These are phyloP conservation scores for Callinectes sapidus DNA, from an alignment of 2,888 invertebrate genomes.

Conservation along the genomic window DNA sequence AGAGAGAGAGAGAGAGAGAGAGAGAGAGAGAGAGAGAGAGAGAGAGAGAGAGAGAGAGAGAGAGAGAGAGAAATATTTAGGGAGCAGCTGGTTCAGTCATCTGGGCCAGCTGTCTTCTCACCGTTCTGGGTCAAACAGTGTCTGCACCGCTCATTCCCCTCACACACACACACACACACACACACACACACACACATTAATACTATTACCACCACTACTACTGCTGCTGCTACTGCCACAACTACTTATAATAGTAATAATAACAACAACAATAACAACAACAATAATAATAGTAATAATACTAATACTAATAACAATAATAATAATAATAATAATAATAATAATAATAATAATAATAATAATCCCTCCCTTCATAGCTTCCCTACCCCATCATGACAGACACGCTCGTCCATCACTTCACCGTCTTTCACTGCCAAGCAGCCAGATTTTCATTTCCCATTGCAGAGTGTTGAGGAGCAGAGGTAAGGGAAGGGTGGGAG, in stretches of 20 bases:
- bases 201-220: not conserved
- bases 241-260: too few relatives aligned
- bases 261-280: too few relatives aligned
- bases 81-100: conserved; percentile 31
- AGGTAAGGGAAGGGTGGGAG: not conserved
- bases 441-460: not conserved
- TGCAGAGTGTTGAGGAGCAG: not conserved
- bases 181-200: conserved; percentile 6
- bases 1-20: conserved; percentile 55
- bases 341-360: not conserved
- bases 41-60: conserved; percentile 32
- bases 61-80: too few relatives aligned
- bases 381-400: not conserved
- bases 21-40: conserved; percentile 55
- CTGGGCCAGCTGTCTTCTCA: conserved; percentile 7
- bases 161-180: conserved; percentile 34
- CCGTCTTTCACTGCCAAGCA: not conserved
- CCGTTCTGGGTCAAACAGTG: not conserved
- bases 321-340: too few relatives aligned
- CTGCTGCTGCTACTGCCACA: too few relatives aligned
- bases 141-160: not conserved
- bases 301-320: too few relatives aligned
- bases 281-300: too few relatives aligned
- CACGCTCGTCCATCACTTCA: not conserved
- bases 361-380: not conserved